Evolutionary conservation across 2,888 invertebrate species (phyloP).

Genomic region (Malacosoma neustria): DNA sequence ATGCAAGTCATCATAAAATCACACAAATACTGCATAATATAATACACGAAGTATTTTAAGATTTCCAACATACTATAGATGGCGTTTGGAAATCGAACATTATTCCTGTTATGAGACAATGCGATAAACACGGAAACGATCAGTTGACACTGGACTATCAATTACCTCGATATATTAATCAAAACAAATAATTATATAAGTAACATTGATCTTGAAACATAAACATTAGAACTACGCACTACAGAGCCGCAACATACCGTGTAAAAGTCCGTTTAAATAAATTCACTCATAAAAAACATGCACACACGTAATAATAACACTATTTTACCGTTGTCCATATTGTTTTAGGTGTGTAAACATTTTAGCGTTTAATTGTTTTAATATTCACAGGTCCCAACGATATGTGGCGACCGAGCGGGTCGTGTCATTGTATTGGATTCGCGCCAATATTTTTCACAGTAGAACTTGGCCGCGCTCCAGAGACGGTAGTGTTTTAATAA

Average conservation of each 20-base stretch:
- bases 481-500: conserved; percentile 17
- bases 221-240: conserved; percentile 32
- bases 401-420: conserved; percentile 40
- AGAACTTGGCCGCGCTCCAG: conserved; percentile 13
- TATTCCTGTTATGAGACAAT: not conserved
- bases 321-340: conserved; percentile 52
- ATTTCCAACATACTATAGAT: not conserved
- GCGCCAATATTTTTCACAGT: conserved; percentile 25
- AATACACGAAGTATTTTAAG: too few relatives aligned
- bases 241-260: conserved; percentile 22
- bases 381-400: conserved; percentile 28
- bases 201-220: conserved; percentile 42
- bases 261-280: conserved; percentile 9
- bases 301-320: conserved; percentile 20
- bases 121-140: not conserved
- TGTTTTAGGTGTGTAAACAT: conserved; percentile 51
- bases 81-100: not conserved
- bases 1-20: not conserved
- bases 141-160: not conserved
- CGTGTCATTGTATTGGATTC: conserved; percentile 43
- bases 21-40: not conserved
- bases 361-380: conserved; percentile 27
- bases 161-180: not conserved
- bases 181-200: conserved; percentile 45
- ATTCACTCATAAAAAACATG: conserved; percentile 16